phyloP scores from a whole-genome alignment of 2,888 invertebrate genomes.

The Apocheima hispidaria region DNA sequence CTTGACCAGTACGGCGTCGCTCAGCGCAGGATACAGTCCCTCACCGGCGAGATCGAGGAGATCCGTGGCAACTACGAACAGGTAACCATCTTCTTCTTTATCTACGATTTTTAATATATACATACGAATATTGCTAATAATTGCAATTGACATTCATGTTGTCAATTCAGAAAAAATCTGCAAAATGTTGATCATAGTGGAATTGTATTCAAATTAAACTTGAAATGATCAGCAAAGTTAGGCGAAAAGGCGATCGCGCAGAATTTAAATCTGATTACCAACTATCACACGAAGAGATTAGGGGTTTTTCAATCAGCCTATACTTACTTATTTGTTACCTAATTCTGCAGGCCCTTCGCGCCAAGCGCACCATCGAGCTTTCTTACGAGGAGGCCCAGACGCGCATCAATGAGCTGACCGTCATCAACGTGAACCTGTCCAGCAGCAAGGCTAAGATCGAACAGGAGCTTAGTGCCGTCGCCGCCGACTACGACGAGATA shows the following conservation, averaged over 20 bases:
- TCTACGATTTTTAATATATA: no score
- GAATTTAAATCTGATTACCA: neutral
- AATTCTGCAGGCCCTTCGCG: constrained; percentile 91
- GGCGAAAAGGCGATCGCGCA: neutral
- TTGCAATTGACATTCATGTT: neutral
- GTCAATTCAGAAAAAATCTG: neutral
- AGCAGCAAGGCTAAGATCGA: constrained; percentile 98
- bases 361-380: constrained; percentile 95
- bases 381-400: constrained; percentile 95
- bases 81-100: constrained; percentile 52
- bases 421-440: constrained; percentile 97
- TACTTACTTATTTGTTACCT: neutral
- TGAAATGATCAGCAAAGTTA: neutral
- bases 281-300: no score
- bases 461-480: constrained; percentile 95
- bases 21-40: constrained; percentile 95
- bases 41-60: constrained; percentile 98
- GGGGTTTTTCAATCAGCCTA: neutral
- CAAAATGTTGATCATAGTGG: neutral
- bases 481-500: constrained; percentile 99
- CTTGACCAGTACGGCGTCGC: constrained; percentile 96
- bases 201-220: neutral
- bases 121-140: no score
- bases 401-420: constrained; percentile 97
- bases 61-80: constrained; percentile 95